phyloP scores from a whole-genome alignment of 2,888 invertebrate genomes.

The Melolontha melolontha region DNA sequence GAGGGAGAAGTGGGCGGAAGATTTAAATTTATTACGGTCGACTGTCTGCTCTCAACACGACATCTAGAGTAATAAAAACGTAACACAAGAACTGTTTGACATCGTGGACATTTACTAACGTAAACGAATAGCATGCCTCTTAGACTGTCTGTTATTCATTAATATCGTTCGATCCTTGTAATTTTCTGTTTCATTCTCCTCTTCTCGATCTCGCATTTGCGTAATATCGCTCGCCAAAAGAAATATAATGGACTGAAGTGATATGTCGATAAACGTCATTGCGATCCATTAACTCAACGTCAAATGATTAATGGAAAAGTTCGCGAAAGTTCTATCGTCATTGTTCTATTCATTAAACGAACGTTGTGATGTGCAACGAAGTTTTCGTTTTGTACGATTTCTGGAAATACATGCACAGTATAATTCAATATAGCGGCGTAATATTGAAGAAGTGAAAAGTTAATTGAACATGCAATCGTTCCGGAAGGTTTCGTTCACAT shows the following conservation, averaged over 20 bases:
- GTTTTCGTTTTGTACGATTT: too few relatives aligned
- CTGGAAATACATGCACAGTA: too few relatives aligned
- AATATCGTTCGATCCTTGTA: slow-evolving; percentile 13
- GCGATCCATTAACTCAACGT: slow-evolving; percentile 9
- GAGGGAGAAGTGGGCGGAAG: slow-evolving; percentile 21
- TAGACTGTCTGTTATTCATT: slow-evolving; percentile 10
- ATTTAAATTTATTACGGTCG: slow-evolving; percentile 21
- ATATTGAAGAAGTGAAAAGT: too few relatives aligned
- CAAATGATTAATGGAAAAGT: background rate
- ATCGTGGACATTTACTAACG: slow-evolving; percentile 13
- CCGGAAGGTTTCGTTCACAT: too few relatives aligned
- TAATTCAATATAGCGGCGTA: too few relatives aligned
- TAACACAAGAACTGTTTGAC: slow-evolving; percentile 19
- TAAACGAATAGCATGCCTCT: slow-evolving; percentile 6
- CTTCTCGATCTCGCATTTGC: background rate
- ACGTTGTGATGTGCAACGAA: background rate
- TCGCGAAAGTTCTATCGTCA: background rate
- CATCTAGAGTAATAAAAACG: slow-evolving; percentile 25
- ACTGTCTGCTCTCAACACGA: slow-evolving; percentile 2
- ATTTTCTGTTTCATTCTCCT: slow-evolving; percentile 6
- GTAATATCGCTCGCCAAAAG: slow-evolving; percentile 8
- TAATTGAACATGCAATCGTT: too few relatives aligned
- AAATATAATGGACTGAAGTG: slow-evolving; percentile 10
- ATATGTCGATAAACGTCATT: slow-evolving; percentile 11
- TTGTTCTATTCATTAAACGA: slow-evolving; percentile 2